These are phyloP conservation scores for Phrynocephalus guinanensis DNA, from an alignment of 2,797 vertebrate species.

Conservation along the genomic window DNA sequence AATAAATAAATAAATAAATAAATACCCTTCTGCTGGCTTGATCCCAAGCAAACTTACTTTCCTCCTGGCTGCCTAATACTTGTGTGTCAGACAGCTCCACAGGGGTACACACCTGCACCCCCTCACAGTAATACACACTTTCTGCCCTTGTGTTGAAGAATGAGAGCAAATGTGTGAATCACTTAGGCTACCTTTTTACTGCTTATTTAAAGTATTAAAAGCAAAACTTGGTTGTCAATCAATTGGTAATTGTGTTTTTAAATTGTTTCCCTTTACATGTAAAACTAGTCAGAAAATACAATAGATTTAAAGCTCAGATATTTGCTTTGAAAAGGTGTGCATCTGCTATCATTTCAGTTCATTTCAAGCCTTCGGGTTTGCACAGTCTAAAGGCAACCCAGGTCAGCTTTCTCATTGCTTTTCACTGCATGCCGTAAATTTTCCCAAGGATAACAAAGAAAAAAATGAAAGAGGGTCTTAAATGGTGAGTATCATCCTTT, in stretches of 20 bases:
- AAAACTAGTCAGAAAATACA: slow-evolving; percentile 30
- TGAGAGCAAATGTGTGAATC: neutral
- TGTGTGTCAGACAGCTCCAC: neutral
- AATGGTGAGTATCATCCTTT: neutral
- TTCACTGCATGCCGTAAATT: slow-evolving; percentile 12
- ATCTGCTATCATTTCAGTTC: slow-evolving; percentile 16
- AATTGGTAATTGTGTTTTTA: neutral
- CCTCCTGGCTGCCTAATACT: neutral
- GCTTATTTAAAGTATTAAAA: neutral
- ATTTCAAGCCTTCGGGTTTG: slow-evolving; percentile 39
- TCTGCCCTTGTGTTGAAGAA: too few species aligned
- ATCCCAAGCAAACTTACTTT: neutral
- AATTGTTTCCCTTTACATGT: neutral
- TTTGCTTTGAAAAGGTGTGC: slow-evolving; percentile 27
- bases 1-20: too few species aligned
- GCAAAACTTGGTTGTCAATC: neutral
- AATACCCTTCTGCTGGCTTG: neutral
- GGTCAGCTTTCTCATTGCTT: slow-evolving; percentile 2
- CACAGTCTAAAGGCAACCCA: neutral
- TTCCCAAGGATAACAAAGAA: slow-evolving; percentile 32
- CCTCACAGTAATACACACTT: too few species aligned
- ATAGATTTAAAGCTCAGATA: slow-evolving; percentile 12
- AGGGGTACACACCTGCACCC: too few species aligned
- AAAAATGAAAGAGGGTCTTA: slow-evolving; percentile 19
- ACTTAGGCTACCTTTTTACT: neutral